Evolutionary conservation across 2,797 vertebrate species (phyloP), one percentile per base, ranked within the genome.

Genomic region (Epinephelus coioides): DNA sequence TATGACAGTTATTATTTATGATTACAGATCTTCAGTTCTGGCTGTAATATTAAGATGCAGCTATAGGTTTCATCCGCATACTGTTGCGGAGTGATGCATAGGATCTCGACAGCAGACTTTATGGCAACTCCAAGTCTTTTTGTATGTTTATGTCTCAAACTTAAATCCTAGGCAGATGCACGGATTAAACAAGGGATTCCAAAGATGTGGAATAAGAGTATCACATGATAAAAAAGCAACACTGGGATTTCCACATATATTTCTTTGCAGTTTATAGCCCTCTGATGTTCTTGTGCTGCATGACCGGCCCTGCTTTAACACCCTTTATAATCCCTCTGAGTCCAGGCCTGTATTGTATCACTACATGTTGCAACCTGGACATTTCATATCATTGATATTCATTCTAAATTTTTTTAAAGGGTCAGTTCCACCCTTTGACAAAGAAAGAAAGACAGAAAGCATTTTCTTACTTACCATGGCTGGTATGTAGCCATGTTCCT

Each of bases 281-380:
- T 77, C 54, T 23, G 55, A 64, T 60, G n/a, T 51, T 49, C 46
- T 40, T 64, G 40, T 62, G 61, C 67, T 63, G 60, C 55, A 17
- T 76, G 54, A 77, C 75, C 18, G 65, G 15, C 30, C 57, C 56
- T 80, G 73, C 55, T 79, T 61, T 74, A 66, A 67, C 50, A 72
- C 64, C 76, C 9, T 73, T 12, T 14, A 46, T 47, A 7, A 71
- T 65, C 21, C 63, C 69, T 12, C 43, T 30, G 53, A 53, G 73
- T 56, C 53, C 40, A 43, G 30, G 51, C 44, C 34, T 62, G 15
- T 51, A 15, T 71, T 21, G 46, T 59, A 69, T 68, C 27, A 50
- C 57, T 25, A 49, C 46, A 73, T 66, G 54, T 56, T 60, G 40
- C 59, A 73, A 65, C 38, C 34, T 14, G 50, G 30, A 79, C 5